Percentiles rank a stretch among this genome's conserved stretches.
Evolutionary conservation across 2,113 vertebrate species (phyloP).

Genomic region (Macaca mulatta): DNA sequence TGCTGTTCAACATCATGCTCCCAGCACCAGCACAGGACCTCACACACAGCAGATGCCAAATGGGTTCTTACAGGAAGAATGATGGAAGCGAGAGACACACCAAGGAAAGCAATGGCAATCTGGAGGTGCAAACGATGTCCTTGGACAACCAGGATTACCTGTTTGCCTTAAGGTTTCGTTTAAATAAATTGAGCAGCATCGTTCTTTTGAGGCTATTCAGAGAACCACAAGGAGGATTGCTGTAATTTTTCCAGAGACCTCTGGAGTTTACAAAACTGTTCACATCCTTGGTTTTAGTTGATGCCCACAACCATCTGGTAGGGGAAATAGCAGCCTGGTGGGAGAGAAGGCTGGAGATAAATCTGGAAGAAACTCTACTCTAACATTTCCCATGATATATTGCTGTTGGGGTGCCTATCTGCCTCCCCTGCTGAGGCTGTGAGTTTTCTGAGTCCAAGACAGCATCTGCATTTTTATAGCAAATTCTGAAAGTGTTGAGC

Average conservation of each 20-base stretch:
- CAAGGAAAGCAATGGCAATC: rapidly evolving
- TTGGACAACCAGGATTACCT: neutral
- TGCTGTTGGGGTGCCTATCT: rapidly evolving
- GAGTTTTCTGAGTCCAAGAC: neutral
- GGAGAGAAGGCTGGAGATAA: neutral
- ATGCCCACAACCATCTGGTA: neutral
- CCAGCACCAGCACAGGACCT: neutral
- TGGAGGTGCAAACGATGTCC: rapidly evolving
- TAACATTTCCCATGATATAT: too few relatives aligned
- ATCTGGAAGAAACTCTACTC: neutral
- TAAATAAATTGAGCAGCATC: neutral
- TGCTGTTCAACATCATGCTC: neutral
- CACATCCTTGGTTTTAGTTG: neutral
- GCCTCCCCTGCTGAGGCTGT: neutral
- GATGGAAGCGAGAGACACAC: rapidly evolving
- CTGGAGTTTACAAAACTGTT: neutral
- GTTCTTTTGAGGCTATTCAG: neutral
- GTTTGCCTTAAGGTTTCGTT: neutral
- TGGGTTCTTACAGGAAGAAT: neutral
- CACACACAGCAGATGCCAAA: rapidly evolving
- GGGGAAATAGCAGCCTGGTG: neutral
- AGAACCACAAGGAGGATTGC: neutral
- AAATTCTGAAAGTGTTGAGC: neutral
- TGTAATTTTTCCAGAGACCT: neutral
- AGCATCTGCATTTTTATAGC: neutral